phyloP scores from a whole-genome alignment of 2,888 invertebrate genomes.

The Drosophila koepferae region DNA sequence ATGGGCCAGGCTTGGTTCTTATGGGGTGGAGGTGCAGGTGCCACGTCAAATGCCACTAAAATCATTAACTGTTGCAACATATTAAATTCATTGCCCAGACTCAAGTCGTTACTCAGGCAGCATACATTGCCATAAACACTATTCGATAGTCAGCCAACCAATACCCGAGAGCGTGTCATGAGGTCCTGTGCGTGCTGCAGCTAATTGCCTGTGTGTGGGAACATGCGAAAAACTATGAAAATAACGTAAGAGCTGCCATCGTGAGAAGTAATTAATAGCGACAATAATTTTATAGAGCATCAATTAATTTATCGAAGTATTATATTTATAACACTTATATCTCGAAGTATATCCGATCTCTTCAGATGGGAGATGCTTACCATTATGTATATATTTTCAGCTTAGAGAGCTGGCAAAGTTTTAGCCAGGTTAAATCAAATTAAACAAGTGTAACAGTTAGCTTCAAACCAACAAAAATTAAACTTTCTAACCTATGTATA shows the following conservation, averaged over 20 bases:
- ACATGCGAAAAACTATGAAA: conserved; percentile 62
- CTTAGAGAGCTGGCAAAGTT: conserved; percentile 26
- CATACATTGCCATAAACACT: conserved; percentile 66
- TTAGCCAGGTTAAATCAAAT: conserved; percentile 24
- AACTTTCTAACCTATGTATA: background rate
- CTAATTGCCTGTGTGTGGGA: conserved; percentile 56
- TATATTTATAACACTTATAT: background rate
- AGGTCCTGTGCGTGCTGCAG: conserved; percentile 38
- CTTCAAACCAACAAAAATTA: background rate
- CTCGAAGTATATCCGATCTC: background rate
- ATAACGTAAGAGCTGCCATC: conserved; percentile 34
- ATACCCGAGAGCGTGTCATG: background rate
- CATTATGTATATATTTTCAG: background rate
- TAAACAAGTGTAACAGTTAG: conserved; percentile 8
- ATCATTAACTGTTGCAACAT: conserved; percentile 77
- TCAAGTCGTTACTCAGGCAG: conserved; percentile 45
- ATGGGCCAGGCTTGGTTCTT: background rate
- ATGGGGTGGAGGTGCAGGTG: conserved; percentile 6
- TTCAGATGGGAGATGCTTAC: background rate
- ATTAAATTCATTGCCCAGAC: conserved; percentile 63
- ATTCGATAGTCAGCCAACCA: conserved; percentile 33
- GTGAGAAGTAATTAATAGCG: conserved; percentile 68
- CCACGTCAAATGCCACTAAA: conserved; percentile 72
- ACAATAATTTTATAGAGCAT: conserved; percentile 73
- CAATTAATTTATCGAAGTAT: conserved; percentile 74